phyloP scores from a whole-genome alignment of 1,140 invertebrate genomes.

The Drosophila erecta region DNA sequence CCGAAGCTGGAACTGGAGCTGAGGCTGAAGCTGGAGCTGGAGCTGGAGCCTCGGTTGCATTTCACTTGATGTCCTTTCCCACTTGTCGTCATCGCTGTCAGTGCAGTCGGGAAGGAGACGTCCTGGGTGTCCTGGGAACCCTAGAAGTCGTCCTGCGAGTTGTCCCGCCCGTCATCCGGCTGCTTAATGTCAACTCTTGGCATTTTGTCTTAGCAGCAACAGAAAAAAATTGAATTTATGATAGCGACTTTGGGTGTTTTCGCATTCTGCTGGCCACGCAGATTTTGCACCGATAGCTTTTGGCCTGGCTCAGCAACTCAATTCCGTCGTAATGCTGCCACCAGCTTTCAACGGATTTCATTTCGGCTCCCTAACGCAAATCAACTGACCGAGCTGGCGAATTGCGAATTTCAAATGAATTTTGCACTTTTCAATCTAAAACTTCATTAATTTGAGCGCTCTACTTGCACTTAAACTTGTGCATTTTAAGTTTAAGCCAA shows the following conservation, averaged over 20 bases:
- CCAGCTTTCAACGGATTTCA: slow-evolving; percentile 17
- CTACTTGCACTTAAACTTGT: slow-evolving; percentile 2
- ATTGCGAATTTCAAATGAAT: slow-evolving; percentile 30
- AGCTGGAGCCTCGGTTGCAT: slow-evolving; percentile 57
- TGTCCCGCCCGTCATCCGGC: slow-evolving; percentile 34
- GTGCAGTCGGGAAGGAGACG: slow-evolving; percentile 3
- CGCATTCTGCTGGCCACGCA: slow-evolving; percentile 66
- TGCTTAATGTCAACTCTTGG: slow-evolving; percentile 81
- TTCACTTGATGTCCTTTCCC: slow-evolving; percentile 60
- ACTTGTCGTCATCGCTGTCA: slow-evolving; percentile 56
- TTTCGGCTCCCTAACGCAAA: slow-evolving; percentile 23
- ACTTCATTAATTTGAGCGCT: slow-evolving; percentile 53
- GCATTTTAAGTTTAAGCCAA: not conserved
- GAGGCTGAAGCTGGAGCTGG: not conserved
- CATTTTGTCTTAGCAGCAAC: slow-evolving; percentile 70
- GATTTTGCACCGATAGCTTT: slow-evolving; percentile 50
- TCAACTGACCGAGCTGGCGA: slow-evolving; percentile 38
- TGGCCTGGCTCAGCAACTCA: slow-evolving; percentile 53
- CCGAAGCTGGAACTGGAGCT: slow-evolving; percentile 14
- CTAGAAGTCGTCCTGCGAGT: slow-evolving; percentile 11
- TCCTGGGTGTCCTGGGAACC: not conserved
- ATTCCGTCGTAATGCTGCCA: slow-evolving; percentile 23
- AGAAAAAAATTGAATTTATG: slow-evolving; percentile 80
- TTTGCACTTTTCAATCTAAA: slow-evolving; percentile 44
- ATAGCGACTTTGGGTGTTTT: slow-evolving; percentile 50